Evolutionary conservation across 2,113 vertebrate species (phyloP), one percentile per base, ranked within the genome.

Genomic region (Catagonus wagneri): DNA sequence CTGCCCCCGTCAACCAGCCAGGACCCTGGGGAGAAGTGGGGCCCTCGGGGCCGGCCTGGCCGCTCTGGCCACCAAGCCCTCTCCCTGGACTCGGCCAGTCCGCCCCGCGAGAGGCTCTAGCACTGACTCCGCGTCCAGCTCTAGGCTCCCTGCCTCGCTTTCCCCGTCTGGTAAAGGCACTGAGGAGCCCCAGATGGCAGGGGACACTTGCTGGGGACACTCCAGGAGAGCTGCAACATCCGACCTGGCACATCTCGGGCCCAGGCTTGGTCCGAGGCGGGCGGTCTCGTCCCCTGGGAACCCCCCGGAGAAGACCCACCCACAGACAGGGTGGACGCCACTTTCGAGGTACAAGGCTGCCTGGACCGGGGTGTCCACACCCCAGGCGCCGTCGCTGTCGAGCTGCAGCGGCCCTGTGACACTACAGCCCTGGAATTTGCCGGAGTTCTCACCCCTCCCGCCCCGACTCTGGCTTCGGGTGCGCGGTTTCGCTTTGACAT

Each of bases 401-500:
- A 34, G 50, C 60, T 25, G n/a, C 19, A 68, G 27, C 1, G 4
- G 29, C 79, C 66, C 2, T 25, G 54, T 95, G 95, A 94, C 93
- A 50, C 11, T 52, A 63, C 20, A 22, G 23, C 74, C 92, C 88
- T 90, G 94, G 96, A 97, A 96, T 95, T 36, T 25, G 78, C 60
- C 7, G 1, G 79, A 80, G 63, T 50, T 81, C 83, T 83, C 74
- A 2, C 54, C 39, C 71, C 83, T 29, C 90, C 92, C 69, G 20
- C 32, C 22, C 58, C 85, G 2, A 15, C 79, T 20, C 89, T 96
- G 93, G 75, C 15, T 19, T 17, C 2, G 56, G 34, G n/a, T 19
- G 32, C 60, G 66, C 7, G 66, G 93, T 97, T 97, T 97, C 95
- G 22, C 65, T 91, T 96, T 92, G 52, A 86, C 90, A 97, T 92